These are phyloP conservation scores for Alaudala cheleensis DNA, from an alignment of 2,113 vertebrate genomes.

Conservation along the genomic window DNA sequence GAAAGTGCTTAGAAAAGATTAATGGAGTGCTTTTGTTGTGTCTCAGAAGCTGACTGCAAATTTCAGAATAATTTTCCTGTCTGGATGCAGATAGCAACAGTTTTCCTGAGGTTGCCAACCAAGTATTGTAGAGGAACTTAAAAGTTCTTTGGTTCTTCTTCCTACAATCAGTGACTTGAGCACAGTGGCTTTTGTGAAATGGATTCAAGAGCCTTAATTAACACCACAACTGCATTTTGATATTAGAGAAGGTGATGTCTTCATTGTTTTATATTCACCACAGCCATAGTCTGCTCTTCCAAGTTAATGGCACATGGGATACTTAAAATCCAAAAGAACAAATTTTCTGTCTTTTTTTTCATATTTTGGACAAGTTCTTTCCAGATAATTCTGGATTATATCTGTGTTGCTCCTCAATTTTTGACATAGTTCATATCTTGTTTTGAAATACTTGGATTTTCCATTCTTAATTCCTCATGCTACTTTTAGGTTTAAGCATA, in stretches of 20 bases:
- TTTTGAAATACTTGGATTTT: not conserved
- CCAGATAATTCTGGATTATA: not conserved
- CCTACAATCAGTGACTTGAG: not conserved
- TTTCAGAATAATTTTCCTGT: not conserved
- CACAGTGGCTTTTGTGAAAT: not conserved
- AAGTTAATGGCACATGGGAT: not conserved
- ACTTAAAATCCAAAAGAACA: not conserved
- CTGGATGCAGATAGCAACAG: not conserved
- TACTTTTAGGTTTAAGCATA: not conserved
- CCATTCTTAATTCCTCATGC: not conserved
- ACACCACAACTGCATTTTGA: not conserved
- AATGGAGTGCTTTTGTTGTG: not conserved
- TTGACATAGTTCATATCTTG: not conserved
- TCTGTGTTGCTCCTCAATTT: not conserved
- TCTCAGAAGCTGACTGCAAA: not conserved
- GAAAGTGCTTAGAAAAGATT: not conserved
- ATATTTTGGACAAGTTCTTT: not conserved
- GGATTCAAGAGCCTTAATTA: not conserved
- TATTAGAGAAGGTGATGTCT: not conserved
- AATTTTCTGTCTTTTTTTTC: not conserved
- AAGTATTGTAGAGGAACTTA: not conserved
- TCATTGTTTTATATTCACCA: not conserved
- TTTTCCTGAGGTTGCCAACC: not conserved
- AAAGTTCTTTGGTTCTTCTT: not conserved
- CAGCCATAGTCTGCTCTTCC: not conserved